Base-by-base conservation (phyloP, 2,888 invertebrate genomes). In the Cheilosia urbana region DNA sequence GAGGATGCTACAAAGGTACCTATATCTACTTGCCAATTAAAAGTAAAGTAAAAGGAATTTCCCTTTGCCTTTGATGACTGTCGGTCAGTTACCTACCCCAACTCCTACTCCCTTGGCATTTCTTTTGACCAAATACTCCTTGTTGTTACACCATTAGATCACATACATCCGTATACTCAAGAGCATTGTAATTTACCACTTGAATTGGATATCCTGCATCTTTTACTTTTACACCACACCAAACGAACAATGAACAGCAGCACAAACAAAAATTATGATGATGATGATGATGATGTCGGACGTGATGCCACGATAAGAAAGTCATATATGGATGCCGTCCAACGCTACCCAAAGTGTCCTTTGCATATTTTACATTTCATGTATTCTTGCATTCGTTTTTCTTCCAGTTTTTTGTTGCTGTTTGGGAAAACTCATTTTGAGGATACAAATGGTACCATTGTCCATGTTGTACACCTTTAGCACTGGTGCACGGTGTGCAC, bases 371-470 rank as follows among this genome's bases (percentile, higher is more conserved):
- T 42, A 55, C 40, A 47, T 19, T 47, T 17, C 27, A n/a, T 65
- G 53, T 27, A 42, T 49, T 47, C 6, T 75, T 58, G 27, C 51
- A 73, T 57, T 66, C 45, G 11, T 27, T 80, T 40, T 47, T 51
- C 4, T 24, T 15, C 3, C 27, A 27, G 7, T 49, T 40, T 49
- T 24, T 13, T 49, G 21, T 47, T 51, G 11, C 30, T 57, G 27
- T 47, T 24, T 57, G 17, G 37, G 40, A 72, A 82, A 82, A 72
- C 60, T 72, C 71, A 78, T 72, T 78, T 72, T 66, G 51, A 66
- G 60, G 60, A 82, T 72, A 65, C 55, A 82, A 82, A 78, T 82
- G 62, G 62, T 72, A 72, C 47, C 24, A 82, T 78, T 78, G 82
- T 82, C 78, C 82, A 60, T 62, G 80, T 57, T 53, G 11, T 65